Base-by-base conservation (phyloP, 2,113 vertebrate species). In the Collichthys lucidus region DNA sequence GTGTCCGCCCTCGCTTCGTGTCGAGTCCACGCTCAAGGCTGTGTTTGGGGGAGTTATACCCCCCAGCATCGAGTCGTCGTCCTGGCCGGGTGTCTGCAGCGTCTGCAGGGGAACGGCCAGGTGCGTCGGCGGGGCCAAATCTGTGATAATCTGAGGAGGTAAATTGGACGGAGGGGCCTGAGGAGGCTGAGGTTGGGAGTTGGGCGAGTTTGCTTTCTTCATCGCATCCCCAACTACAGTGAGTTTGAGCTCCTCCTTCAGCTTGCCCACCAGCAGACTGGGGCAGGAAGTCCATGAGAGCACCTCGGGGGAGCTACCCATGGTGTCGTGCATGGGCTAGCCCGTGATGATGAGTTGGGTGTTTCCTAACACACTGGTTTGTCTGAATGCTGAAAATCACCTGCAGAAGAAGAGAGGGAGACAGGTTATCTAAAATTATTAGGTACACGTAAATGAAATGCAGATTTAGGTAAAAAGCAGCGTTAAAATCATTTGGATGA, bases 291-390 rank as follows among this genome's bases (percentile, higher is more conserved):
- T 96, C 96, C 96, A 96, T 72, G 95, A 96, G 90, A 97, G 96
- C 94, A 91, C 96, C 95, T 99, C 98, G 77, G 97, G 97, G 90
- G 97, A 97, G 93, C 94, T 96, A 91, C 97, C 97, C 98, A 99
- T 99, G 87, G 96, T 97, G 96, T 96, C 83, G 96, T 97, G 97
- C 94, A 96, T 96, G 85, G 88, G 95, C 92, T 77, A 89, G 82
- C 85, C 73, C 76, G 53, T 20, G 80, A 29, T 22, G 63, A 71
- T 22, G 74, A 65, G 79, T 4, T 31, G 76, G 49, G 55, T 2
- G 55, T 19, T 72, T 79, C 82, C 85, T 92, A 92, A 88, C 63
- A 74, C 87, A 77, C 42, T 9, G 57, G 80, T 71, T 74, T 59
- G 65, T 71, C 83, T 66, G 79, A 82, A 88, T 59, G 83, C 60